phyloP scores from a whole-genome alignment of 2,888 invertebrate genomes.

The Hybos culiciformis region DNA sequence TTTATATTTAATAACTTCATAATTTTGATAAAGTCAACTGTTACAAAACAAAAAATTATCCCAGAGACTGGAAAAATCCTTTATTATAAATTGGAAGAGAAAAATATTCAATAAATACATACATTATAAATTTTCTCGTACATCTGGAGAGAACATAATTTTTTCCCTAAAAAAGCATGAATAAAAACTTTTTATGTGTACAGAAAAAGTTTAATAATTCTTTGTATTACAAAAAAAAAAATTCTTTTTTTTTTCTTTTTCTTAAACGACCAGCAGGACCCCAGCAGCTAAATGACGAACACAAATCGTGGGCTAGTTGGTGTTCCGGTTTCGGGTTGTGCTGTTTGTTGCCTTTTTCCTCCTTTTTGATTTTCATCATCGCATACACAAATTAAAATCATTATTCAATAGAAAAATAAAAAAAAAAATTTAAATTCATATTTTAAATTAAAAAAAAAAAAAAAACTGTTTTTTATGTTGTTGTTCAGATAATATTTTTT shows the following conservation, averaged over 20 bases:
- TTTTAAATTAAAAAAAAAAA: conserved; percentile 1
- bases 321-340: conserved; percentile 40
- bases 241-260: too few relatives aligned
- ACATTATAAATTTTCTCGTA: too few relatives aligned
- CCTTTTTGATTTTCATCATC: conserved; percentile 23
- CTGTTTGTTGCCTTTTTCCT: conserved; percentile 38
- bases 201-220: too few relatives aligned
- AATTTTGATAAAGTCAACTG: too few relatives aligned
- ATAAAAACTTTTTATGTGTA: too few relatives aligned
- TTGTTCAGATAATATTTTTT: too few relatives aligned
- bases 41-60: too few relatives aligned
- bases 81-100: too few relatives aligned
- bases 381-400: conserved; percentile 11
- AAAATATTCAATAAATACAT: too few relatives aligned
- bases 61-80: conserved; percentile 4
- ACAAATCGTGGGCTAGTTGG: conserved; percentile 26
- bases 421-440: background rate
- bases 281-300: conserved; percentile 4
- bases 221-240: too few relatives aligned
- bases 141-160: too few relatives aligned
- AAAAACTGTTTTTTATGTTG: conserved; percentile 3
- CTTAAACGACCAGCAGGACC: conserved; percentile 2
- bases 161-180: background rate
- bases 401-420: background rate
- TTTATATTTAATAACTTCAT: too few relatives aligned